phyloP scores from a whole-genome alignment of 2,888 invertebrate genomes.

The Protonemura montana region DNA sequence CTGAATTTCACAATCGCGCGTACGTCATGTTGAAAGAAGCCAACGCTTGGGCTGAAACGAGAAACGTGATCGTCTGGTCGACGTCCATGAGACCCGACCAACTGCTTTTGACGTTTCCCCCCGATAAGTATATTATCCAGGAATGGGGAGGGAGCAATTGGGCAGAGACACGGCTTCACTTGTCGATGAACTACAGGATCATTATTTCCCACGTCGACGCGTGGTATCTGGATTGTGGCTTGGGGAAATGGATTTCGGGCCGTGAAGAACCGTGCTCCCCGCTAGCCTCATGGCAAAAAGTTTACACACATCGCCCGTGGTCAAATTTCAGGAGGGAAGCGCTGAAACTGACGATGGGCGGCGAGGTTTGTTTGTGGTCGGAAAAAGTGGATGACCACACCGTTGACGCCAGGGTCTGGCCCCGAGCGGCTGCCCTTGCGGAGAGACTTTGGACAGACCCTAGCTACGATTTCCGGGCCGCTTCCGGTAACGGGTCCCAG shows the following conservation, averaged over 20 bases:
- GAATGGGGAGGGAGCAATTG: constrained; percentile 85
- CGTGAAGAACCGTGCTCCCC: constrained; percentile 51
- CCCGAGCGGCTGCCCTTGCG: constrained; percentile 55
- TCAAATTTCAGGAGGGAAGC: constrained; percentile 59
- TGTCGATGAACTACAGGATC: constrained; percentile 54
- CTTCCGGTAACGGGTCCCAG: not conserved
- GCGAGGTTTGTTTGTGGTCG: constrained; percentile 58
- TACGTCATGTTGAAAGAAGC: constrained; percentile 70
- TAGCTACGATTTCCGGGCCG: constrained; percentile 7
- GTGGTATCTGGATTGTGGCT: constrained; percentile 56
- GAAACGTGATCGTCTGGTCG: constrained; percentile 75
- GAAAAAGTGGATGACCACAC: constrained; percentile 56
- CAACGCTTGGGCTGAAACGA: constrained; percentile 63
- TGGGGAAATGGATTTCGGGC: constrained; percentile 42
- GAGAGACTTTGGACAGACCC: constrained; percentile 56
- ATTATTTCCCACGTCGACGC: constrained; percentile 56
- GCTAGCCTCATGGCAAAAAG: constrained; percentile 52
- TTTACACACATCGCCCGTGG: constrained; percentile 48
- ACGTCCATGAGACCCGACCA: constrained; percentile 72
- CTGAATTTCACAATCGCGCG: constrained; percentile 59
- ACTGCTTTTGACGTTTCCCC: constrained; percentile 70
- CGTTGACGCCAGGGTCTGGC: constrained; percentile 55
- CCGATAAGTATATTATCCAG: constrained; percentile 72
- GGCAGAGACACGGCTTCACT: constrained; percentile 71
- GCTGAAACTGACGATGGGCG: constrained; percentile 59